A percentile compares a stretch with the other conserved stretches of the same genome.
These are phyloP conservation scores for Nasonia longicornis DNA, from an alignment of 1,140 invertebrate species.

Conservation along the genomic window DNA sequence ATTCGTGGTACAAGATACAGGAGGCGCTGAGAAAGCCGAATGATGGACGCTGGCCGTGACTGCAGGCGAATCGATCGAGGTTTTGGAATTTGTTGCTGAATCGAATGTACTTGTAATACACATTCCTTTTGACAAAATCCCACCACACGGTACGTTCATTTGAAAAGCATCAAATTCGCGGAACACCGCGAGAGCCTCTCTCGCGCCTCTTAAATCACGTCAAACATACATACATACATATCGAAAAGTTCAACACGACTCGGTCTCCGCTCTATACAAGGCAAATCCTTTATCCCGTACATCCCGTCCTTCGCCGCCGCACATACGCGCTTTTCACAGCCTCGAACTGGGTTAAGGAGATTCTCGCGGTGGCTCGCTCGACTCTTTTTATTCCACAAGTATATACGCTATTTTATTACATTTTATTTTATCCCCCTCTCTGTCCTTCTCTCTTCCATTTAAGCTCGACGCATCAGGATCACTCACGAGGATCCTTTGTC, in stretches of 20 bases:
- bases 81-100: no score
- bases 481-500: not conserved
- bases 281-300: slow-evolving; percentile 14
- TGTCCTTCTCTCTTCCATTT: not conserved
- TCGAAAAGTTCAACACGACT: not conserved
- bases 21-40: no score
- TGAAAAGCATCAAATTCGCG: not conserved
- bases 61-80: no score
- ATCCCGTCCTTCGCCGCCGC: slow-evolving; percentile 4
- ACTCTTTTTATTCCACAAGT: not conserved
- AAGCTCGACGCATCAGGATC: not conserved
- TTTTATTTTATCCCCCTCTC: not conserved
- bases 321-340: not conserved
- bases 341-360: slow-evolving; percentile 39
- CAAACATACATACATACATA: not conserved
- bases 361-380: slow-evolving; percentile 15
- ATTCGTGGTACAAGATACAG: no score
- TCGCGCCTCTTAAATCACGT: not conserved
- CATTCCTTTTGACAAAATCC: no score
- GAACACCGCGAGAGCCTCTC: not conserved
- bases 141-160: no score
- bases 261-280: not conserved
- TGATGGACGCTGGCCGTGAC: no score
- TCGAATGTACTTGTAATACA: no score
- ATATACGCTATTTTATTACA: not conserved